A percentile compares a stretch with the other conserved stretches of the same genome.
Conservation (phyloP, 2,888 invertebrate species). For the Dascillus cervinus region DNA sequence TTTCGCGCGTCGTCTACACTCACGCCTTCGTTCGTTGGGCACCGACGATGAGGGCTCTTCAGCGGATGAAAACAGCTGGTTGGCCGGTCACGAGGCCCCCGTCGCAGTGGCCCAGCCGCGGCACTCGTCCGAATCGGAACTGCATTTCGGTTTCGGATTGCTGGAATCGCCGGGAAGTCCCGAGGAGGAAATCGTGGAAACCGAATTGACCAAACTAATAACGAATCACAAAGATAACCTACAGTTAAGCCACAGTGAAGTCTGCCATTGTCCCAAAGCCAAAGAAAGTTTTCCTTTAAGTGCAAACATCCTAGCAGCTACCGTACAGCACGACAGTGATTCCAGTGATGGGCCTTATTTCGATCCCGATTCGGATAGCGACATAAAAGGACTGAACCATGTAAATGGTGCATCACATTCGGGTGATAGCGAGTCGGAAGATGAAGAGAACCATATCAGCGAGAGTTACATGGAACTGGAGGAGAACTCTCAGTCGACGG, state of each 20-base stretch:
- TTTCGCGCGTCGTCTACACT: slow-evolving; percentile 70
- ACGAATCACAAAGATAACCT: slow-evolving; percentile 33
- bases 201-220: slow-evolving; percentile 31
- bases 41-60: slow-evolving; percentile 39
- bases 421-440: slow-evolving; percentile 1
- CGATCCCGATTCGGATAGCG: slow-evolving; percentile 35
- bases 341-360: slow-evolving; percentile 46
- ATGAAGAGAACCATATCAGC: background rate
- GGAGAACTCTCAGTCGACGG: slow-evolving; percentile 20
- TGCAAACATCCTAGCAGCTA: slow-evolving; percentile 9
- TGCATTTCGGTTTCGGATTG: slow-evolving; percentile 58
- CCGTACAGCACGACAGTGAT: slow-evolving; percentile 39
- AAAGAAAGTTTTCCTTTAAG: slow-evolving; percentile 44
- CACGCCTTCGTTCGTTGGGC: slow-evolving; percentile 64
- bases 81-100: slow-evolving; percentile 33
- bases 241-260: slow-evolving; percentile 24
- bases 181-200: slow-evolving; percentile 43
- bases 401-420: slow-evolving; percentile 15
- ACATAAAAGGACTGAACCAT: slow-evolving; percentile 10
- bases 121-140: slow-evolving; percentile 45
- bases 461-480: slow-evolving; percentile 5
- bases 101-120: slow-evolving; percentile 45
- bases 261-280: slow-evolving; percentile 45
- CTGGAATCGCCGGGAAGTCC: slow-evolving; percentile 65
- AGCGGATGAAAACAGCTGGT: slow-evolving; percentile 38